phyloP scores from a whole-genome alignment of 2,797 vertebrate genomes.

The Manis javanica region DNA sequence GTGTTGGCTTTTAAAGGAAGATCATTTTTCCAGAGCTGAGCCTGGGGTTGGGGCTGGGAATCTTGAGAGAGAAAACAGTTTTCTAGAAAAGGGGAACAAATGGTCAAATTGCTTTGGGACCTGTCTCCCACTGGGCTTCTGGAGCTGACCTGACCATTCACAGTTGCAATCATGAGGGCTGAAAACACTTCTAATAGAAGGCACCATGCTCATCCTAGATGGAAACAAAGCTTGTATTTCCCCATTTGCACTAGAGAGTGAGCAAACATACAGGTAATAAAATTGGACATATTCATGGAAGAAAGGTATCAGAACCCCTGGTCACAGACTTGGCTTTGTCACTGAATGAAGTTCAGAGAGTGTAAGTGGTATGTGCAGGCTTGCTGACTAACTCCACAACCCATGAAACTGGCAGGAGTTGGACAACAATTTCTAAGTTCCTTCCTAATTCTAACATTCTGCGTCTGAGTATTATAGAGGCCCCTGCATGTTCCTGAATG shows the following conservation, averaged over 20 bases:
- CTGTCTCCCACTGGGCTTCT: not conserved
- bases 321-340: not conserved
- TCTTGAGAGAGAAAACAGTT: not conserved
- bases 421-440: not conserved
- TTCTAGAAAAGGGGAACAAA: not conserved
- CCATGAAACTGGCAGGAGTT: not conserved
- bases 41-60: not conserved
- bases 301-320: not conserved
- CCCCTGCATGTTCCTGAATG: not conserved
- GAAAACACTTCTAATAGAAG: not conserved
- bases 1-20: conserved; percentile 44
- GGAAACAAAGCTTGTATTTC: not conserved
- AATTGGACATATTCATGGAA: not conserved
- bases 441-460: conserved; percentile 11
- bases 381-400: not conserved
- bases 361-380: not conserved
- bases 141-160: not conserved
- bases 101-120: not conserved
- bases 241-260: not conserved
- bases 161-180: not conserved
- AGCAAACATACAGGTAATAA: not conserved
- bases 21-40: not conserved
- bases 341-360: not conserved
- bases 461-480: not conserved
- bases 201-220: not conserved